Evolutionary conservation across 2,113 vertebrate species (phyloP).

Genomic region (Aramus guarauna): DNA sequence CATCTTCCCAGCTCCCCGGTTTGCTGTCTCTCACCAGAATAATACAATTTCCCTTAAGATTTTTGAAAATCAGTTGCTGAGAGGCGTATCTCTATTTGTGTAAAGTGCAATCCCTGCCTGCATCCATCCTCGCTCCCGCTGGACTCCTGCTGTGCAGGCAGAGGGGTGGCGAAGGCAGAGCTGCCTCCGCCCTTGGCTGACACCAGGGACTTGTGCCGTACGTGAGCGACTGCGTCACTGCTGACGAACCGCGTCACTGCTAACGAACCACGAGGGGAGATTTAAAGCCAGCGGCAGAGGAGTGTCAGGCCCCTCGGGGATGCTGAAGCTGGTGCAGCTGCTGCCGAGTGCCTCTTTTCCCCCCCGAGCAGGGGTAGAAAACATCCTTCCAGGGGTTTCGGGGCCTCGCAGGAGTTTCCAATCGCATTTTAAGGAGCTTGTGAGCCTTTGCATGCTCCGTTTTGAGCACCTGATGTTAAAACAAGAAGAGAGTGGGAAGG

Average conservation of each 20-base stretch:
- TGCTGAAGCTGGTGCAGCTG: background rate
- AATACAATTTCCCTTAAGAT: fast-evolving
- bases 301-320: background rate
- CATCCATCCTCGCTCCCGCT: fast-evolving
- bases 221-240: fast-evolving
- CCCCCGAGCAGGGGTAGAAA: fast-evolving
- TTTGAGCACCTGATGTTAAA: background rate
- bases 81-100: fast-evolving
- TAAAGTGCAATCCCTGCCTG: background rate
- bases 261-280: background rate
- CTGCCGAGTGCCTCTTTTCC: background rate
- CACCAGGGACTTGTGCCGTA: background rate
- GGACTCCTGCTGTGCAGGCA: fast-evolving
- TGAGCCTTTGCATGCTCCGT: fast-evolving
- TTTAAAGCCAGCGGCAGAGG: background rate
- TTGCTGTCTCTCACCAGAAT: background rate
- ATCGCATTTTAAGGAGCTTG: fast-evolving
- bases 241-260: background rate
- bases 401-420: fast-evolving
- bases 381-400: background rate
- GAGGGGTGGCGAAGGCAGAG: background rate
- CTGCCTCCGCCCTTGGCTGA: background rate
- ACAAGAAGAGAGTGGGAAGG: background rate
- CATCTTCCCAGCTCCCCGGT: fast-evolving
- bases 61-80: background rate